Conservation (phyloP, 2,113 vertebrate genomes). For the Pituophis catenifer region DNA sequence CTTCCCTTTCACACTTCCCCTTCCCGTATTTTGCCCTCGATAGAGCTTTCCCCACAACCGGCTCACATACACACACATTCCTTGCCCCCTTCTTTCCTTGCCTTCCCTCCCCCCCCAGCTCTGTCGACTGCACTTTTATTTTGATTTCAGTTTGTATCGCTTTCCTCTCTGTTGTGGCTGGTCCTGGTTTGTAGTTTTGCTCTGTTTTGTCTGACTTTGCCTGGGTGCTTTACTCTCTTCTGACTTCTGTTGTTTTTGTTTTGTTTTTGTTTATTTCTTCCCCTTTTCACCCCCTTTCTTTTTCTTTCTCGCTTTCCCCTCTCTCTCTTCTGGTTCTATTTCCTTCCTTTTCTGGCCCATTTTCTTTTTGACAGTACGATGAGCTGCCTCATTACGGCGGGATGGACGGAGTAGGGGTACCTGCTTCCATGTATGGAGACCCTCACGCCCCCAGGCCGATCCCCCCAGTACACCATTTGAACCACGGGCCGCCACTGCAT, state of each 20-base stretch:
- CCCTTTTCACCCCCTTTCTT: background rate
- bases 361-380: slow-evolving; percentile 88
- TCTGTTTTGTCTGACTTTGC: slow-evolving; percentile 65
- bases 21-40: slow-evolving; percentile 56
- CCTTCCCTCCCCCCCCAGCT: slow-evolving; percentile 35
- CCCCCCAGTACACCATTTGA: slow-evolving; percentile 97
- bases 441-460: slow-evolving; percentile 97
- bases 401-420: slow-evolving; percentile 97
- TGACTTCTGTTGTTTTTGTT: slow-evolving; percentile 71
- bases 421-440: slow-evolving; percentile 98
- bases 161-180: slow-evolving; percentile 54
- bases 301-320: background rate
- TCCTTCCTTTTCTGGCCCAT: slow-evolving; percentile 57
- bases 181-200: slow-evolving; percentile 56
- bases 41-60: slow-evolving; percentile 39
- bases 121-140: slow-evolving; percentile 49
- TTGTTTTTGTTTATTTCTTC: slow-evolving; percentile 36
- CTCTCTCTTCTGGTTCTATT: background rate
- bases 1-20: slow-evolving; percentile 54
- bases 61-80: slow-evolving; percentile 27
- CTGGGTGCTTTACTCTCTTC: slow-evolving; percentile 67
- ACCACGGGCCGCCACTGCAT: slow-evolving; percentile 98
- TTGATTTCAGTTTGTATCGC: slow-evolving; percentile 57
- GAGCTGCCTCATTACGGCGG: slow-evolving; percentile 99
- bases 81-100: slow-evolving; percentile 34